These are phyloP conservation scores for Hippocampus comes DNA, from an alignment of 2,113 vertebrate genomes.

Conservation along the genomic window DNA sequence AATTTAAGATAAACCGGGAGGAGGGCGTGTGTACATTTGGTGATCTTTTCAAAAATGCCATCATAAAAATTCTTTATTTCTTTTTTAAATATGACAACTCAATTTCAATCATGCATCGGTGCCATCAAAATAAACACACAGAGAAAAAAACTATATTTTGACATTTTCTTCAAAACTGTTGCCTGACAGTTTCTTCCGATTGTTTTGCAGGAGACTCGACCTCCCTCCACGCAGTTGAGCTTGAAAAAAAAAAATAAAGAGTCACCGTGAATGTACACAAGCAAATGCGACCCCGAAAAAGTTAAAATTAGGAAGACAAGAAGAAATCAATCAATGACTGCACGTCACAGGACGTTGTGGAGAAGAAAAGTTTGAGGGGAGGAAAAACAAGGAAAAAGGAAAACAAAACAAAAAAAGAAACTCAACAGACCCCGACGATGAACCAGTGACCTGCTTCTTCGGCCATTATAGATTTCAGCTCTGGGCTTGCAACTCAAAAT, in stretches of 20 bases:
- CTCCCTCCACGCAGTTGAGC: constrained; percentile 11
- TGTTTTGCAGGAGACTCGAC: constrained; percentile 47
- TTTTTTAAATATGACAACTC: no score
- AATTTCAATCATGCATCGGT: no score
- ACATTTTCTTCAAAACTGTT: constrained; percentile 70
- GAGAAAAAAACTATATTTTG: background rate
- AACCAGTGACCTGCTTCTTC: constrained; percentile 39
- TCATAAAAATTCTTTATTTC: no score
- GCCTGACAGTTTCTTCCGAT: constrained; percentile 68
- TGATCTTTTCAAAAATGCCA: no score
- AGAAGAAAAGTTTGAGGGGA: background rate
- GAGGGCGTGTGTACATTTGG: no score
- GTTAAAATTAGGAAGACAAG: background rate
- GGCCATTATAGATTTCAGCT: constrained; percentile 66
- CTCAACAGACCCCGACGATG: constrained; percentile 42
- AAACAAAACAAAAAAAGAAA: constrained; percentile 24
- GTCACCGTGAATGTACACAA: constrained; percentile 40
- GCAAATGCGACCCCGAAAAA: constrained; percentile 12
- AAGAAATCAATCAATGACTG: constrained; percentile 13
- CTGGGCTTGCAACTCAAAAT: constrained; percentile 48
- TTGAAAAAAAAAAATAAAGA: constrained; percentile 33
- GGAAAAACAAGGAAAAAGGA: background rate
- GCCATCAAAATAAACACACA: background rate
- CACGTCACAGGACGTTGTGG: background rate
- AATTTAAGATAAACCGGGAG: no score